Conservation (phyloP, 2,797 vertebrate species). For the Pseudocheirus occidentalis region DNA sequence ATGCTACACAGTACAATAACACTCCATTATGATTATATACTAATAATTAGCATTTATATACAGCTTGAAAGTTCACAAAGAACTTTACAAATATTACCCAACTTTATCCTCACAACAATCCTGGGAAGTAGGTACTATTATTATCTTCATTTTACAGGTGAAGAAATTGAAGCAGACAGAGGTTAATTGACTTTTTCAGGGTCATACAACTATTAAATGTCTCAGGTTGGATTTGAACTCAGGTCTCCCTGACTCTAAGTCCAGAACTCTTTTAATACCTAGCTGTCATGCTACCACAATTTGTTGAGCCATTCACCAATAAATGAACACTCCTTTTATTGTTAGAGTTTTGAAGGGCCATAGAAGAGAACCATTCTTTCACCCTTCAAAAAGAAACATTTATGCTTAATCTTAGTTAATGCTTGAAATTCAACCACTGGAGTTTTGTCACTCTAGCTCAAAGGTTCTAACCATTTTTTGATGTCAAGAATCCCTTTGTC, state of each 20-base stretch:
- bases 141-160: not conserved
- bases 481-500: not conserved
- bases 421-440: not conserved
- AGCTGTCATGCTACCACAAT: not conserved
- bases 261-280: not conserved
- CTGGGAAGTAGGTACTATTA: not conserved
- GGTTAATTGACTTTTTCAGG: not conserved
- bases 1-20: not conserved
- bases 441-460: not conserved
- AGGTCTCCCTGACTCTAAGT: not conserved
- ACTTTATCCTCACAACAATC: not conserved
- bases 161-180: not conserved
- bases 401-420: not conserved
- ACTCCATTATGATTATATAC: not conserved
- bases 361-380: not conserved
- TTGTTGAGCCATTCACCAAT: not conserved
- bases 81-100: not conserved
- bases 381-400: not conserved
- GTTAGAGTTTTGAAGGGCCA: not conserved
- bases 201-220: not conserved
- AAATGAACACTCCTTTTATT: not conserved
- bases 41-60: not conserved
- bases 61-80: not conserved
- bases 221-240: not conserved
- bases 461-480: not conserved